Evolutionary conservation across 2,113 vertebrate species (phyloP).

Genomic region (Tupaia chinensis): DNA sequence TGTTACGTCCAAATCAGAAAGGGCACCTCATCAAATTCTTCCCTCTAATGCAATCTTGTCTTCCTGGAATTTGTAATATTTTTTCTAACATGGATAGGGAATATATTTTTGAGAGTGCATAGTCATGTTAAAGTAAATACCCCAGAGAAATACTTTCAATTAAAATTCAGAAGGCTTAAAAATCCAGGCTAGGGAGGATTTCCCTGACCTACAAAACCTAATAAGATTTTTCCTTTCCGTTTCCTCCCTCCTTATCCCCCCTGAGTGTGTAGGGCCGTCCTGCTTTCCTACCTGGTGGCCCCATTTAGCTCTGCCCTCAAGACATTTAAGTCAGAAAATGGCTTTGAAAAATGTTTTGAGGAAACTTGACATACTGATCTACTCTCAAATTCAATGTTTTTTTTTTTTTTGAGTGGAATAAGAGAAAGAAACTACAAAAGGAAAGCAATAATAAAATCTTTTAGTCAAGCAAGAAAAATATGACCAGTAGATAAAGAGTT

Average conservation of each 20-base stretch:
- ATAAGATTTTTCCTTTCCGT: conserved; percentile 76
- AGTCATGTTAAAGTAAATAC: conserved; percentile 79
- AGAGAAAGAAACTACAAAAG: conserved; percentile 59
- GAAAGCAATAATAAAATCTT: conserved; percentile 48
- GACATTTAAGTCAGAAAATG: conserved; percentile 76
- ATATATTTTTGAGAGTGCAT: conserved; percentile 71
- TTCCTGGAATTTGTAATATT: conserved; percentile 69
- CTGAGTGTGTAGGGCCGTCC: conserved; percentile 13
- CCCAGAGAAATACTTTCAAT: conserved; percentile 82
- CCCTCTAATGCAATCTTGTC: conserved; percentile 50
- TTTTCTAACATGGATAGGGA: conserved; percentile 67
- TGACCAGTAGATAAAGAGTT: conserved; percentile 58
- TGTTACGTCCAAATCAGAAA: conserved; percentile 39
- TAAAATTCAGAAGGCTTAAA: conserved; percentile 83
- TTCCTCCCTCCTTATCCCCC: conserved; percentile 15
- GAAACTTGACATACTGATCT: conserved; percentile 77
- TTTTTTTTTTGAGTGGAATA: conserved; percentile 4
- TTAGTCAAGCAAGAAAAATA: conserved; percentile 61
- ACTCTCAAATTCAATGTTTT: conserved; percentile 49
- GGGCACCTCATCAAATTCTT: conserved; percentile 25
- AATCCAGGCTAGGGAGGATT: conserved; percentile 83
- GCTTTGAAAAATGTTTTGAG: conserved; percentile 71
- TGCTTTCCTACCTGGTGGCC: conserved; percentile 78
- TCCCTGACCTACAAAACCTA: conserved; percentile 82
- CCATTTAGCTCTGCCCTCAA: conserved; percentile 72